Evolutionary conservation across 23 tunicate species (phyloP).

Genomic region (Halocynthia aurantium): DNA sequence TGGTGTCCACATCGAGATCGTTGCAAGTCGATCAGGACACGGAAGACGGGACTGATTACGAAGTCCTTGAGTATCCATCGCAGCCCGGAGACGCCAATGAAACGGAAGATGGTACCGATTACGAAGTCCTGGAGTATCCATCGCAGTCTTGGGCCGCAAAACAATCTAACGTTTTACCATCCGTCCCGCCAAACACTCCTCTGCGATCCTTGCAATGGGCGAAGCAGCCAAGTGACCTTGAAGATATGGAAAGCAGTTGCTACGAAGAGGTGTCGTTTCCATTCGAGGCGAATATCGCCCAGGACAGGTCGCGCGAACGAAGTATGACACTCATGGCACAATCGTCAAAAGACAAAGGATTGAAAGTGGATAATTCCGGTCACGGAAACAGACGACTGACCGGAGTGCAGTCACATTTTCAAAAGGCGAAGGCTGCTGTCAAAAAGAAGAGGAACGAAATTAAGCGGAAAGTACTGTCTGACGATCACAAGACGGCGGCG

Average conservation of each 20-base stretch:
- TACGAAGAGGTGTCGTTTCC: constrained; percentile 1
- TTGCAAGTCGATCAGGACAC: not conserved
- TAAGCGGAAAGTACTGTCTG: not conserved
- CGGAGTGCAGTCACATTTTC: not conserved
- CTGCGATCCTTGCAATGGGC: not conserved
- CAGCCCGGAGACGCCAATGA: constrained; percentile 3
- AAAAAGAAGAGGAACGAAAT: not conserved
- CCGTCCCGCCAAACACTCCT: constrained; percentile 6
- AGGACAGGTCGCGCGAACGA: not conserved
- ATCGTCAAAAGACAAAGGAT: not conserved
- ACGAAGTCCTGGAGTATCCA: not conserved
- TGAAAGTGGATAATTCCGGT: no score
- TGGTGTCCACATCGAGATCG: not conserved
- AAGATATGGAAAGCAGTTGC: not conserved
- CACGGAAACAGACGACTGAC: not conserved
- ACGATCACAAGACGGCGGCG: not conserved
- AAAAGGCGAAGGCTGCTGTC: constrained; percentile 10
- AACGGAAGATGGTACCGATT: not conserved
- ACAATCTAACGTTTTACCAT: not conserved
- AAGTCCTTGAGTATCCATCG: constrained; percentile 1
- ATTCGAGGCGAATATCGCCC: not conserved
- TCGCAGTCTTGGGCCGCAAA: not conserved
- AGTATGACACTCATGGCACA: not conserved
- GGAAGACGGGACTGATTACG: not conserved
- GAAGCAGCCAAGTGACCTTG: not conserved